These are phyloP conservation scores for Tylochromis polylepis DNA, from an alignment of 2,113 vertebrate genomes.

Conservation along the genomic window DNA sequence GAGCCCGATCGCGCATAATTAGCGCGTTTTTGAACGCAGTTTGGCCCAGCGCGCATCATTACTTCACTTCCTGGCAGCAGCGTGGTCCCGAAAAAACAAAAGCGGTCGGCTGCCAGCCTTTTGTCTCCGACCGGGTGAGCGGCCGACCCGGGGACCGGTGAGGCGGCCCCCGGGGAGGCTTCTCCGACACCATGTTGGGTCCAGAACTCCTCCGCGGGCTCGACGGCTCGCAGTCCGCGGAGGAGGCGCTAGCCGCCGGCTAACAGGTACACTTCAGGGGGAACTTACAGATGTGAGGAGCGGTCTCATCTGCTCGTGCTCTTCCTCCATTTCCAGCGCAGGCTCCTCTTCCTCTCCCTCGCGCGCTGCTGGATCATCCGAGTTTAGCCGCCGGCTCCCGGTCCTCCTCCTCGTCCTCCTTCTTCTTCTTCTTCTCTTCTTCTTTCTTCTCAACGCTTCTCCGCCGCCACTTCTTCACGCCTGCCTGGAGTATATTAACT, in stretches of 20 bases:
- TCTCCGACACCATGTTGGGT: background rate
- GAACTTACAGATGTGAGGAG: conserved; percentile 61
- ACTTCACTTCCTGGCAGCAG: conserved; percentile 46
- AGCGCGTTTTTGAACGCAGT: rapidly evolving
- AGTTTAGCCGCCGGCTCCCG: background rate
- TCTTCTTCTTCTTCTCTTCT: too few relatives aligned
- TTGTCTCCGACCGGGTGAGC: background rate
- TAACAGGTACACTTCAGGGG: conserved; percentile 1
- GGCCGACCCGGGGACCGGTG: background rate
- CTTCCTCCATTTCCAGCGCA: conserved; percentile 16
- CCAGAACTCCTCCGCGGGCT: background rate
- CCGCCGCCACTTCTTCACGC: background rate
- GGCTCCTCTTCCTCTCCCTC: background rate
- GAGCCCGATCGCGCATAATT: rapidly evolving
- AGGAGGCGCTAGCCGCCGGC: conserved; percentile 20
- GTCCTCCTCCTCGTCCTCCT: background rate
- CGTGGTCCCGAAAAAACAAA: conserved; percentile 27
- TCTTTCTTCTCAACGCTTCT: background rate
- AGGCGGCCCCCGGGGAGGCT: background rate
- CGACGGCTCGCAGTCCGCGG: background rate
- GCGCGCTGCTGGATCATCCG: background rate
- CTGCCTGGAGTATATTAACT: conserved; percentile 7
- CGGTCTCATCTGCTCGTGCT: conserved; percentile 53
- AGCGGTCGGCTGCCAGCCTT: background rate
- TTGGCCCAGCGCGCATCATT: background rate